A percentile compares a stretch with the other conserved stretches of the same genome.
phyloP scores from a whole-genome alignment of 2,113 vertebrate genomes.

The Hucho hucho region DNA sequence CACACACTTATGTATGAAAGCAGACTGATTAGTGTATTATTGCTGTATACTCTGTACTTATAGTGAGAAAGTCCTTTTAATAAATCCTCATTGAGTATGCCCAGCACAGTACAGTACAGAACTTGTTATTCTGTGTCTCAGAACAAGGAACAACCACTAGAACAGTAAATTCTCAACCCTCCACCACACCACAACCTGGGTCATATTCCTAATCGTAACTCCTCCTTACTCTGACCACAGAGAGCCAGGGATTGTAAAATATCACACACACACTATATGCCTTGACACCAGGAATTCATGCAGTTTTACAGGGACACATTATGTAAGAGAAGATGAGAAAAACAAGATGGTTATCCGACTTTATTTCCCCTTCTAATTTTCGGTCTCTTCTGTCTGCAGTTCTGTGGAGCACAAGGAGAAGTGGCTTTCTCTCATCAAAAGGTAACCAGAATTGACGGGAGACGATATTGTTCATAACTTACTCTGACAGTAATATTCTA shows the following conservation, averaged over 20 bases:
- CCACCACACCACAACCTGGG: not conserved
- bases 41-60: too few relatives aligned
- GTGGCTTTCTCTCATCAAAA: slow-evolving; percentile 88
- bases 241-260: not conserved
- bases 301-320: not conserved
- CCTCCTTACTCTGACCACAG: slow-evolving; percentile 11
- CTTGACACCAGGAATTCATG: slow-evolving; percentile 32
- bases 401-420: slow-evolving; percentile 87
- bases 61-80: too few relatives aligned
- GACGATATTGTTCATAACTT: not conserved
- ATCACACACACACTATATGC: not conserved
- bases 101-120: too few relatives aligned
- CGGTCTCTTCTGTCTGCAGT: slow-evolving; percentile 62
- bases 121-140: too few relatives aligned
- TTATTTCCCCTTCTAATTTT: not conserved
- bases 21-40: too few relatives aligned
- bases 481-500: not conserved
- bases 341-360: too few relatives aligned
- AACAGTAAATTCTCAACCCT: too few relatives aligned
- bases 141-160: too few relatives aligned
- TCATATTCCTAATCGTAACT: not conserved
- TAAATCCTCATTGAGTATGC: too few relatives aligned
- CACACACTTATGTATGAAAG: too few relatives aligned
- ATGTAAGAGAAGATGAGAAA: too few relatives aligned
- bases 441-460: slow-evolving; percentile 67